Evolutionary conservation across 2,888 invertebrate genomes (phyloP), one percentile per base, ranked within the genome.

Genomic region (Leucophenga montana): DNA sequence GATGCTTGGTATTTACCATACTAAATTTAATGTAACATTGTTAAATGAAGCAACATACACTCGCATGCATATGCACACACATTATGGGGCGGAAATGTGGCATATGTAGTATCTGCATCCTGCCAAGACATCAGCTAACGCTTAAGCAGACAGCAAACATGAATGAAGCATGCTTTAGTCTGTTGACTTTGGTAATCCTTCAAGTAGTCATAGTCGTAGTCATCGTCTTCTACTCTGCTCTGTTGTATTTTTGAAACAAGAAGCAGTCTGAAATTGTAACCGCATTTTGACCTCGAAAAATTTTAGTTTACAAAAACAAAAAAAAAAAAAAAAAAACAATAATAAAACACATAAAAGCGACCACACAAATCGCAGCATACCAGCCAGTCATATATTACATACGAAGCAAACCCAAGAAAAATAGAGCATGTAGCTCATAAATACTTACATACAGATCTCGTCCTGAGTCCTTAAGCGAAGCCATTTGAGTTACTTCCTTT

Each of bases 121-220:
- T 56, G 56, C 18, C 14, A 20, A 27, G 22, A 11, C 27, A 14
- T 46, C 27, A 53, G 9, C 9, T 14, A 33, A 16, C 22, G 56
- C 67, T 66, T 57, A 67, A 57, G 67, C 57, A 57, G 67, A 56
- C 67, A 67, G 56, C 48, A 64, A 64, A 64, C 62, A 64, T 56
- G 56, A 46, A 44, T 67, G 20, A 22, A 66, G 53, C 8, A 56
- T 71, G 68, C 72, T 70, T 71, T 69, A 76, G 73, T 76, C 68
- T 83, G 85, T 85, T 85, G 83, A 83, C 85, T 82, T 77, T 83
- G 83, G 81, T 83, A 83, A 85, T 84, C 84, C 83, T 73, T 83
- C 83, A 85, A 85, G 83, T 84, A 66, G 70, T 67, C 66, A 50
- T 13, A 5, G 69, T 66, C 66, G 48, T 50, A 59, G 0, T 57